phyloP scores from a whole-genome alignment of 2,797 vertebrate species.

The Thunnus albacares region DNA sequence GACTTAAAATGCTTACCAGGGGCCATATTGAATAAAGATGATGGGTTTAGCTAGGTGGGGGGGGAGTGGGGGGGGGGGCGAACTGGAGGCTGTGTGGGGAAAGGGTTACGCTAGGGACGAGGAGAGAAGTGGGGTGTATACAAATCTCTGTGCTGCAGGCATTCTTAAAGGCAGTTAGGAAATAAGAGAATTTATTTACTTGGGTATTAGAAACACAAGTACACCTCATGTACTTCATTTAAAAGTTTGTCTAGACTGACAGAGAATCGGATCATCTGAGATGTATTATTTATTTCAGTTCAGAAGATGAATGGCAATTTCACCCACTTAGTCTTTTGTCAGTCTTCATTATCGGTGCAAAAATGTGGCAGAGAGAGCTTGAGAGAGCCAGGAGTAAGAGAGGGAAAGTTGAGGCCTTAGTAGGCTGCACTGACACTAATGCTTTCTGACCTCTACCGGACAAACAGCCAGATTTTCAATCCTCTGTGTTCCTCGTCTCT shows the following conservation, averaged over 20 bases:
- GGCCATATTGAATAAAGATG: conserved; percentile 84
- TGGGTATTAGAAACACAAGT: conserved; percentile 48
- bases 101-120: conserved; percentile 71
- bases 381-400: neutral
- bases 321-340: conserved; percentile 25
- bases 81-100: conserved; percentile 69
- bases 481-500: conserved; percentile 53
- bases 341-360: conserved; percentile 16
- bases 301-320: conserved; percentile 20
- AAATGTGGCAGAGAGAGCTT: neutral
- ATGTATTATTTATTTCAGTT: conserved; percentile 24
- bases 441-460: conserved; percentile 76
- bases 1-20: conserved; percentile 78
- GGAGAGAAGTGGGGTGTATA: conserved; percentile 57
- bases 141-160: conserved; percentile 65
- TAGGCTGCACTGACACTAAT: conserved; percentile 66
- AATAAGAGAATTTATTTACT: conserved; percentile 57
- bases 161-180: conserved; percentile 47
- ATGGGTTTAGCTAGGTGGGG: conserved; percentile 74
- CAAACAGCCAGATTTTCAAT: conserved; percentile 72
- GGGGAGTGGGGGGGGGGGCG: conserved; percentile 6
- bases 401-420: conserved; percentile 40
- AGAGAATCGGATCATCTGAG: conserved; percentile 38
- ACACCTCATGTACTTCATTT: conserved; percentile 26
- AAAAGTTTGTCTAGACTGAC: conserved; percentile 34